These are phyloP conservation scores for Zosterops pallidus DNA, from an alignment of 2,113 vertebrate species.

Conservation along the genomic window DNA sequence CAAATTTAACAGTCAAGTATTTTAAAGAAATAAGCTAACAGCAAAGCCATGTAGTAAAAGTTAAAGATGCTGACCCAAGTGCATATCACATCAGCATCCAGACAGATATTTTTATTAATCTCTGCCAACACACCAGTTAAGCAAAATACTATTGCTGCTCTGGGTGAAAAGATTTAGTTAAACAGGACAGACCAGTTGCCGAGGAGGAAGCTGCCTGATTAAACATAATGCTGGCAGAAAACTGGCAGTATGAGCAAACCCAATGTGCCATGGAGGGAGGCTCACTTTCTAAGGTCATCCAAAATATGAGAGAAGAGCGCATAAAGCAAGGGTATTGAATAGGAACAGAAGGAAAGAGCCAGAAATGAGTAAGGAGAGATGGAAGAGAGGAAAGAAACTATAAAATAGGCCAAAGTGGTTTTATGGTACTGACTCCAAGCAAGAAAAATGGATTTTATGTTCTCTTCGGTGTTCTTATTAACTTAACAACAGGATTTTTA, in stretches of 20 bases:
- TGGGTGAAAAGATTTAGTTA: conserved; percentile 62
- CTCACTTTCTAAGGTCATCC: not conserved
- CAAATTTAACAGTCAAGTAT: not conserved
- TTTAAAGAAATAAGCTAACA: conserved; percentile 10
- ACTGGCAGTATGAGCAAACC: not conserved
- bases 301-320: not conserved
- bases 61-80: conserved; percentile 28
- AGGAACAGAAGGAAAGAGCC: not conserved
- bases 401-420: not conserved
- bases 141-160: conserved; percentile 17
- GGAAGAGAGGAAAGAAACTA: not conserved
- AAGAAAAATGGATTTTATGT: not conserved
- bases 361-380: not conserved
- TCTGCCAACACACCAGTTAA: conserved; percentile 44
- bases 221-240: not conserved
- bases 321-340: not conserved
- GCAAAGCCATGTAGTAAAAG: not conserved
- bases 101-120: conserved; percentile 17
- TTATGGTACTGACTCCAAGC: not conserved
- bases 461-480: not conserved
- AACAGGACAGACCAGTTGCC: conserved; percentile 30
- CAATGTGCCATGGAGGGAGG: not conserved
- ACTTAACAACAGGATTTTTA: not conserved
- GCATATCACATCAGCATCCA: conserved; percentile 27
- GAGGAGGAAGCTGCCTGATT: not conserved